Evolutionary conservation across 2,113 vertebrate species (phyloP).

Genomic region (Caloenas nicobarica): DNA sequence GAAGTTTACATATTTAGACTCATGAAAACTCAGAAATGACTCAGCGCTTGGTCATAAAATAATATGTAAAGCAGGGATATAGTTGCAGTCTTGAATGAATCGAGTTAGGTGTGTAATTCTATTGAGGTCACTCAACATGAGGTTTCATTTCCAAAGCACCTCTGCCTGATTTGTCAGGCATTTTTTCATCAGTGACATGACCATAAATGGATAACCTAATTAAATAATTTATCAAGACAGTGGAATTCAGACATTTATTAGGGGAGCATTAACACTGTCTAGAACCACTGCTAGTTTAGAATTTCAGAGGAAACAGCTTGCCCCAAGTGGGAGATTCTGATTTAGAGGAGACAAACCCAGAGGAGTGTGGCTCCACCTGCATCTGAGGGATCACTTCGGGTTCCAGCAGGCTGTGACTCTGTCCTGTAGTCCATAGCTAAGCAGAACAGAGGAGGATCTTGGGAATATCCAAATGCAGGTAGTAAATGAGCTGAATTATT

Average conservation of each 20-base stretch:
- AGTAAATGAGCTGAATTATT: background rate
- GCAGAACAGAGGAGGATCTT: background rate
- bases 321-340: accelerated
- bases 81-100: background rate
- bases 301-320: background rate
- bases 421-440: background rate
- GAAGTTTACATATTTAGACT: background rate
- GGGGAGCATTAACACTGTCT: background rate
- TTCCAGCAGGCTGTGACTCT: background rate
- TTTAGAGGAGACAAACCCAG: background rate
- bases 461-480: background rate
- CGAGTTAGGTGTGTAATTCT: background rate
- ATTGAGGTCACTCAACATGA: background rate
- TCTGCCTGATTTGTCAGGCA: background rate
- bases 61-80: background rate
- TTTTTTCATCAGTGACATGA: background rate
- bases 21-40: background rate
- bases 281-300: background rate
- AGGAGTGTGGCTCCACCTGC: background rate
- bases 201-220: background rate
- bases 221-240: conserved; percentile 5
- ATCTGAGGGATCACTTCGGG: background rate
- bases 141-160: background rate
- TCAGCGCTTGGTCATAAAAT: background rate
- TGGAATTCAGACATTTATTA: background rate